Conservation (phyloP, 2,888 invertebrate genomes). For the Hoplodrina blanda region DNA sequence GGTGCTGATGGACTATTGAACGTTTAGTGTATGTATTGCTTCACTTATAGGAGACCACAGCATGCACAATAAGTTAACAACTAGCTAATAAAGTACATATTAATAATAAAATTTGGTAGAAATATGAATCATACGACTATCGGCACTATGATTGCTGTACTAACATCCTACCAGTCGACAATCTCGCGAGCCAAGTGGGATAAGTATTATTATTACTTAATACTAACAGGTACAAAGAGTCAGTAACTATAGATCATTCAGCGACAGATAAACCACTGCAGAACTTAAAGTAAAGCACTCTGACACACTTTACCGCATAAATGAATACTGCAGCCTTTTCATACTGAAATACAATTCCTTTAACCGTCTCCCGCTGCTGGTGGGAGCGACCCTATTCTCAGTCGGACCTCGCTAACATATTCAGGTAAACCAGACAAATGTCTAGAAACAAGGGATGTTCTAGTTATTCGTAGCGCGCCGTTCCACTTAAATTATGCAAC, state of each 20-base stretch:
- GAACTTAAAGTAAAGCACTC: constrained; percentile 16
- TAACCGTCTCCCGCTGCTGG: constrained; percentile 5
- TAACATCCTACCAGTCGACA: too few species aligned
- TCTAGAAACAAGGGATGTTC: constrained; percentile 52
- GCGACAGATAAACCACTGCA: background rate
- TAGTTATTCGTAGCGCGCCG: constrained; percentile 55
- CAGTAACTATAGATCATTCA: background rate
- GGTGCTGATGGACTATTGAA: too few species aligned
- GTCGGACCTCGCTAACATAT: constrained; percentile 48
- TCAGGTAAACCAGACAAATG: constrained; percentile 59
- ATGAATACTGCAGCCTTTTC: constrained; percentile 29
- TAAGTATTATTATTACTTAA: too few species aligned
- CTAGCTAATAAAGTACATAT: too few species aligned
- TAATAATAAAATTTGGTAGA: too few species aligned
- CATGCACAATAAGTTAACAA: too few species aligned
- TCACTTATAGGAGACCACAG: too few species aligned
- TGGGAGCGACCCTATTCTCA: constrained; percentile 27
- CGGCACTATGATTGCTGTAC: too few species aligned
- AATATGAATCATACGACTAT: too few species aligned
- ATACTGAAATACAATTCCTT: constrained; percentile 34
- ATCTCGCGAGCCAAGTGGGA: too few species aligned
- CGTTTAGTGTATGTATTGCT: too few species aligned
- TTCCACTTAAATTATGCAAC: constrained; percentile 61
- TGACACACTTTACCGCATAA: constrained; percentile 32
- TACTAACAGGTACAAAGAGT: background rate